Percentiles rank a stretch among this genome's conserved stretches.
Evolutionary conservation across 1,140 invertebrate genomes (phyloP).

Genomic region (Neodiprion lecontei): DNA sequence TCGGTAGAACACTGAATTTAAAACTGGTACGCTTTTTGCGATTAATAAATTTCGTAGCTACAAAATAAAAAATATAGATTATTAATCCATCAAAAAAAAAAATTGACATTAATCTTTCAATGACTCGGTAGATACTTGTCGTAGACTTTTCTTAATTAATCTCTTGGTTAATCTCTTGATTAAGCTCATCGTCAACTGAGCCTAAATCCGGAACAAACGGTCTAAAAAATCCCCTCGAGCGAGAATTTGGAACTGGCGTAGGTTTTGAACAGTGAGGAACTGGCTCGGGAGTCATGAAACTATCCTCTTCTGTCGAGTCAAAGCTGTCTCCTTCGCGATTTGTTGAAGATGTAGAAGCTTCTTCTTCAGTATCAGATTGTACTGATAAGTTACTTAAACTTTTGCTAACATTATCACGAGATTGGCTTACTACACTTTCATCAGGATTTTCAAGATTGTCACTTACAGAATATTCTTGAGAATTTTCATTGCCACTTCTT

Average conservation of each 20-base stretch:
- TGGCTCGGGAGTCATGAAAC: constrained; percentile 6
- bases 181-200: constrained; percentile 4
- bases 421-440: background rate
- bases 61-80: constrained; percentile 9
- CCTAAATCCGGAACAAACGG: background rate
- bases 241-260: background rate
- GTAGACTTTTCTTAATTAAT: background rate
- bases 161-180: constrained; percentile 2
- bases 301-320: constrained; percentile 8
- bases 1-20: background rate
- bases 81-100: constrained; percentile 6
- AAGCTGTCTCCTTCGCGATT: background rate
- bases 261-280: constrained; percentile 7
- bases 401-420: background rate
- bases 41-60: constrained; percentile 10
- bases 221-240: constrained; percentile 7
- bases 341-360: background rate
- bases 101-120: too few relatives aligned
- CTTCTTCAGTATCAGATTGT: constrained; percentile 5
- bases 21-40: background rate
- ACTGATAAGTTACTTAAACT: constrained; percentile 9
- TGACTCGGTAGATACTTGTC: too few relatives aligned
- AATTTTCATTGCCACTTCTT: constrained; percentile 36
- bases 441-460: background rate
- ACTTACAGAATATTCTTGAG: background rate